Conservation (phyloP, 1,140 invertebrate genomes). For the Fopius arisanus region DNA sequence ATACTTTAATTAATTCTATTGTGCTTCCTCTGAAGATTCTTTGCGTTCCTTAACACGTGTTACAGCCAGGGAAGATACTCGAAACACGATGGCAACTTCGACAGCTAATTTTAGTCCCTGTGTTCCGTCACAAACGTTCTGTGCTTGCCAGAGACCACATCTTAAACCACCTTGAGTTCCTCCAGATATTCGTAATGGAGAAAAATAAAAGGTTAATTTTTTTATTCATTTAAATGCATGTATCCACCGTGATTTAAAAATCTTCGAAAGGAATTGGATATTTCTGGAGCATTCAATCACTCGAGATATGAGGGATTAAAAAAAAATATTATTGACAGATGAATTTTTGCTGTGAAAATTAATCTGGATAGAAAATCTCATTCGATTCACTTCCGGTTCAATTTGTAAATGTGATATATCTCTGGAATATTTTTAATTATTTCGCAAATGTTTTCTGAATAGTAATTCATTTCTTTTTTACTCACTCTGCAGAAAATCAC, state of each 20-base stretch:
- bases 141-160: constrained; percentile 13
- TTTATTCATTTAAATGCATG: background rate
- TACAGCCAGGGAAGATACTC: background rate
- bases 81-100: constrained; percentile 24
- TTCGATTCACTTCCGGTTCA: too few relatives aligned
- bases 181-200: constrained; percentile 23
- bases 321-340: too few relatives aligned
- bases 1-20: background rate
- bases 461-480: background rate
- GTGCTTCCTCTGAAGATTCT: background rate
- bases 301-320: too few relatives aligned
- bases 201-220: constrained; percentile 3
- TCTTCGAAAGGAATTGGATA: too few relatives aligned
- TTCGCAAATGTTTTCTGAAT: background rate
- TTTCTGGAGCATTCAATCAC: too few relatives aligned
- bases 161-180: constrained; percentile 28
- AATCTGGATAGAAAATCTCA: background rate
- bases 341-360: too few relatives aligned
- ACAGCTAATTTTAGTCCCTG: constrained; percentile 32
- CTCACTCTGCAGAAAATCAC: background rate
- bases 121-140: constrained; percentile 21
- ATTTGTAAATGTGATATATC: background rate
- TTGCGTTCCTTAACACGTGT: background rate
- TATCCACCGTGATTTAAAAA: background rate
- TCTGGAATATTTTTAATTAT: background rate